These are phyloP conservation scores for Patella caerulea DNA, from an alignment of 2,888 invertebrate species.

Conservation along the genomic window DNA sequence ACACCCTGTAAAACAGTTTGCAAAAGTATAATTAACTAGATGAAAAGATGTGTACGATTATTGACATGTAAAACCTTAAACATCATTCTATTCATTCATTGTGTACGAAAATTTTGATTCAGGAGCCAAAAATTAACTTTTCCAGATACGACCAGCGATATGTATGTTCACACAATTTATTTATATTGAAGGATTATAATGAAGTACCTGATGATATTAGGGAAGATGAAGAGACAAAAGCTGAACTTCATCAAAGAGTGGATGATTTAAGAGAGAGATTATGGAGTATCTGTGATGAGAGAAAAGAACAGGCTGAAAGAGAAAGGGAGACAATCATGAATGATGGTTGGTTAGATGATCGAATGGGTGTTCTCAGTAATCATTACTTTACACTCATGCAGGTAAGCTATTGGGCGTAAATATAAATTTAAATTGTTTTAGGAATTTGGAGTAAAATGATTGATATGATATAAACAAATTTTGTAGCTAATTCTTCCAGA, in stretches of 20 bases:
- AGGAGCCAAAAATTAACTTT: neutral
- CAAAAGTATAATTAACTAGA: too few relatives aligned
- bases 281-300: slow-evolving; percentile 70
- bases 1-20: too few relatives aligned
- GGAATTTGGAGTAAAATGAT: too few relatives aligned
- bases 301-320: slow-evolving; percentile 68
- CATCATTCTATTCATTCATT: neutral
- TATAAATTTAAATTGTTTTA: too few relatives aligned
- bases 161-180: too few relatives aligned
- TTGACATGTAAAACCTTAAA: too few relatives aligned
- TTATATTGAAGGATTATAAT: slow-evolving; percentile 64
- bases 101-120: neutral
- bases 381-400: slow-evolving; percentile 70
- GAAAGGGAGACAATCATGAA: slow-evolving; percentile 64
- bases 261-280: slow-evolving; percentile 70
- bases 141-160: too few relatives aligned
- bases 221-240: slow-evolving; percentile 69
- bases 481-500: too few relatives aligned
- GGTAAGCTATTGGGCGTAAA: slow-evolving; percentile 32
- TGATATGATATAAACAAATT: too few relatives aligned
- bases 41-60: too few relatives aligned
- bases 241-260: slow-evolving; percentile 70
- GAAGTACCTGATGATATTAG: slow-evolving; percentile 69
- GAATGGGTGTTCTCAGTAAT: slow-evolving; percentile 69
- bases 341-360: slow-evolving; percentile 71